These are phyloP conservation scores for Pseudomyrmex gracilis DNA, from an alignment of 1,140 invertebrate species.

Conservation along the genomic window DNA sequence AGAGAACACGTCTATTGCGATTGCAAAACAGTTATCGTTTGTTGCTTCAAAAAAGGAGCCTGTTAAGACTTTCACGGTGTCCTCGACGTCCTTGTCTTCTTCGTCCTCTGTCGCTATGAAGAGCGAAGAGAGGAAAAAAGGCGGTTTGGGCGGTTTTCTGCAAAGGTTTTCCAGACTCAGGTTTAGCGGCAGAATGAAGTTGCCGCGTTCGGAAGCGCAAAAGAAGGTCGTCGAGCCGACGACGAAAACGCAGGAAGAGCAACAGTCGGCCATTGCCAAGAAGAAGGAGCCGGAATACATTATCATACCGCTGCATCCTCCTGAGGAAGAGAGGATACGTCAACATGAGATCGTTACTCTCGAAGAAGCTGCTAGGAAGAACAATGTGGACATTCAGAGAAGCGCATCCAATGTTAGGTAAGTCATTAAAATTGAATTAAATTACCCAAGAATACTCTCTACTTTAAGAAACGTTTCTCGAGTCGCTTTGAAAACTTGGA, in stretches of 20 bases:
- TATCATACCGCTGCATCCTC: slow-evolving; percentile 85
- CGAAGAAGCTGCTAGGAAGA: slow-evolving; percentile 56
- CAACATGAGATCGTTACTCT: slow-evolving; percentile 53
- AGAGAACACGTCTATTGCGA: slow-evolving; percentile 74
- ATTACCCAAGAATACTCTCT: no score
- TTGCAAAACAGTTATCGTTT: slow-evolving; percentile 47
- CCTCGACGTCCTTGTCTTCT: slow-evolving; percentile 39
- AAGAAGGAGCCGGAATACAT: slow-evolving; percentile 83
- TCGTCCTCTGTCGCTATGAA: slow-evolving; percentile 42
- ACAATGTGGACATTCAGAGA: slow-evolving; percentile 70
- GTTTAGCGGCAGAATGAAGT: slow-evolving; percentile 84
- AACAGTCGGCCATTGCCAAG: slow-evolving; percentile 56
- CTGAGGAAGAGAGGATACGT: slow-evolving; percentile 75
- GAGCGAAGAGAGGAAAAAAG: slow-evolving; percentile 80
- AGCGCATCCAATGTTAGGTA: slow-evolving; percentile 80
- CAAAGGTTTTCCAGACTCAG: slow-evolving; percentile 85
- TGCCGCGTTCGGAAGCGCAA: slow-evolving; percentile 80
- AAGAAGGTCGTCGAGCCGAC: slow-evolving; percentile 71
- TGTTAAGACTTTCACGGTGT: neutral
- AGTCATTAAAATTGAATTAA: slow-evolving; percentile 35
- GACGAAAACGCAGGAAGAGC: slow-evolving; percentile 52
- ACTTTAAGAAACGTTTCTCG: neutral
- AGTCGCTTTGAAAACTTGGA: neutral
- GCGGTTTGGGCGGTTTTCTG: slow-evolving; percentile 85
- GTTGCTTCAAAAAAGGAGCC: slow-evolving; percentile 22